A percentile compares a stretch with the other conserved stretches of the same genome.
Conservation (phyloP, 2,113 vertebrate species). For the Bothrops jararaca region DNA sequence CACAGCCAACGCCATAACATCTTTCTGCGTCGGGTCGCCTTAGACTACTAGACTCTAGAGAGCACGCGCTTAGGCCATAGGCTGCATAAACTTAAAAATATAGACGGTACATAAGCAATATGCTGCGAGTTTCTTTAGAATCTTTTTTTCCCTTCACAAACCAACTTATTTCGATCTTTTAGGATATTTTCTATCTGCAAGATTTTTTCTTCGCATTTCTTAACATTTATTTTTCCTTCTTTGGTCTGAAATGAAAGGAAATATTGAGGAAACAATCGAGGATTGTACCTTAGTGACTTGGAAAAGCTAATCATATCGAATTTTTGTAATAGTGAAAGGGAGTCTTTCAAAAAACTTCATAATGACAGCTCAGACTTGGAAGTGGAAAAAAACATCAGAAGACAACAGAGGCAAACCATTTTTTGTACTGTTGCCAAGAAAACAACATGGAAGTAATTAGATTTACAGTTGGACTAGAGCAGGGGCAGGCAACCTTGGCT, state of each 20-base stretch:
- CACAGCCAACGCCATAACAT: constrained; percentile 7
- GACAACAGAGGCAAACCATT: not conserved
- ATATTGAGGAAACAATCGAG: not conserved
- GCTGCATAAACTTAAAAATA: not conserved
- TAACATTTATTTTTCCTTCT: not conserved
- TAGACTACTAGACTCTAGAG: not conserved
- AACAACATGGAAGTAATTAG: not conserved
- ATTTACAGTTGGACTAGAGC: not conserved
- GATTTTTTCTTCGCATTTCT: not conserved
- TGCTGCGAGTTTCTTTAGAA: not conserved
- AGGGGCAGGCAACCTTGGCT: no score
- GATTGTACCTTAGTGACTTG: not conserved
- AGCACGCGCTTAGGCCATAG: not conserved
- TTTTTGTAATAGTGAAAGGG: not conserved
- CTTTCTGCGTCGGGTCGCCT: not conserved
- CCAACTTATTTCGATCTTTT: not conserved
- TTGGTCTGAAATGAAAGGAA: not conserved
- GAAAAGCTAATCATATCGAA: not conserved
- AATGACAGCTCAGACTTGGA: not conserved
- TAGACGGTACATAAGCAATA: not conserved
- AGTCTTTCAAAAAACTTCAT: not conserved
- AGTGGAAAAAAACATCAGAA: not conserved
- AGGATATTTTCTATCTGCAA: not conserved
- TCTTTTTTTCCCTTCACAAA: not conserved
- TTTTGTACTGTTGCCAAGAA: not conserved